Percentiles rank a stretch among this genome's conserved stretches.
Conservation (phyloP, 2,113 vertebrate genomes). For the Callaeas wilsoni region DNA sequence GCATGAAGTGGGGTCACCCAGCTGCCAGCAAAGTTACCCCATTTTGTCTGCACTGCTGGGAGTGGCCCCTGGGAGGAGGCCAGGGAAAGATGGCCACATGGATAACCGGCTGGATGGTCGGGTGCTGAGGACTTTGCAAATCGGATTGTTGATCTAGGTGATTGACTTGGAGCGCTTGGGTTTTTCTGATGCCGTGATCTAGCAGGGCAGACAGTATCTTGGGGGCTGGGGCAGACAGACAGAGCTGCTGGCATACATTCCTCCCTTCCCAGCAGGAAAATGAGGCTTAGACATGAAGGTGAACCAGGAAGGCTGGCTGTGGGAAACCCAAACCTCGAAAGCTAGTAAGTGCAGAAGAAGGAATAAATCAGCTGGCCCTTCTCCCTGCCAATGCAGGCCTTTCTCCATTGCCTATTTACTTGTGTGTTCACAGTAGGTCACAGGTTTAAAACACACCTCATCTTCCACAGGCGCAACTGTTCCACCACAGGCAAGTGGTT, state of each 20-base stretch:
- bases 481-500: not conserved
- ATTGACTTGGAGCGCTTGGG: fast-evolving
- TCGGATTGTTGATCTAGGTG: not conserved
- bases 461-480: not conserved
- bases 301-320: not conserved
- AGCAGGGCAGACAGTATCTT: not conserved
- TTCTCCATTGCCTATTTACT: not conserved
- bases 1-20: not conserved
- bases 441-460: not conserved
- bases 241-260: not conserved
- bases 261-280: not conserved
- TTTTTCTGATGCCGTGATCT: not conserved
- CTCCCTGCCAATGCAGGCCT: not conserved
- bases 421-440: not conserved
- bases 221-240: not conserved
- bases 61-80: not conserved
- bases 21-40: not conserved
- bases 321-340: not conserved
- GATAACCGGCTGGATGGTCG: not conserved
- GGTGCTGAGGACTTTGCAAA: not conserved
- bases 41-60: not conserved
- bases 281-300: not conserved
- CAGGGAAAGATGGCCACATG: not conserved
- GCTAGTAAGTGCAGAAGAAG: not conserved
- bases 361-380: not conserved